Base-by-base conservation (phyloP, 2,113 vertebrate species). In the Otolemur garnettii region DNA sequence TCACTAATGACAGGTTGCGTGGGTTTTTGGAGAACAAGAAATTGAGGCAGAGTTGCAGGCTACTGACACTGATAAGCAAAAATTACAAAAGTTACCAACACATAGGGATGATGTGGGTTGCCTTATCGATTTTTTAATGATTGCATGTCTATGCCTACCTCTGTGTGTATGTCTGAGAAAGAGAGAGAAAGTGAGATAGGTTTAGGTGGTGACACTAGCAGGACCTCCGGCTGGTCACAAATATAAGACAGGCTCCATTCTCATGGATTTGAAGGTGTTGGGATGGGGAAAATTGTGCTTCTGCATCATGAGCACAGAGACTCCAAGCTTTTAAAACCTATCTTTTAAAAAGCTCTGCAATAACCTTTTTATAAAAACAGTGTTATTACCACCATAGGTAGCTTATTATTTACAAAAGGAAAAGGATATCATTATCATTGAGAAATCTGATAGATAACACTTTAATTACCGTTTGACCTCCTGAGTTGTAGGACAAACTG, bases 121-220 rank as follows among this genome's bases (percentile, higher is more conserved):
- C 21, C 30, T 87, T 87, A 28, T 69, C 90, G 64, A 69, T 33
- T 93, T 81, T 77, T 53, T 88, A 80, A 78, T 24, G 59, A n/a
- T 15, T 12, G 18, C 50, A 19, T 30, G 30, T 87, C 2, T 59
- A 35, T 62, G 7, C 35, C 2, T 22, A 9, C 18, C 35, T 42
- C 5, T 42, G 2, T 26, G 42, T 75, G 42, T 50, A 4, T 10
- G 14, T 77, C 42, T 77, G 74, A 77, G 42, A 64, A 64, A 7
- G 57, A n/a, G 57, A 53, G 4, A 69, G 15, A 69, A 12, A 35
- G 30, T 33, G 12, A 88, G 55, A 10, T 22, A 18, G 9, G 24
- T 1, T 30, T 78, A 21, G 17, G 26, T n/a, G 7, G 12, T 87
- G 75, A 86, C 33, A 86, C 59, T 42, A n/a, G 8, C 77, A 17